A percentile compares a stretch with the other conserved stretches of the same genome.
These are phyloP conservation scores for Lagria hirta DNA, from an alignment of 2,888 invertebrate species.

Conservation along the genomic window DNA sequence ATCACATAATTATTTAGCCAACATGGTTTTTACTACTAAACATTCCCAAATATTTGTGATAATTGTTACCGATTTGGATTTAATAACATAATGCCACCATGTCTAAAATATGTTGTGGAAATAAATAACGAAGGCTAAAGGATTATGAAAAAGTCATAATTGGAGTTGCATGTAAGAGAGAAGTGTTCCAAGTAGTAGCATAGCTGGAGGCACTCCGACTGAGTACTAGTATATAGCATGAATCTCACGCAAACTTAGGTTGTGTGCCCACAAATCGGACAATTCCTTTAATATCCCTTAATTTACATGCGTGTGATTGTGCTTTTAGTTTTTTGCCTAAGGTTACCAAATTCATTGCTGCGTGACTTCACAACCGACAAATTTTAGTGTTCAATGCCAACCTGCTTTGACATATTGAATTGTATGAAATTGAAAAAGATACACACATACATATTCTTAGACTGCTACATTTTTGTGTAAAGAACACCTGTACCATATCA, in stretches of 20 bases:
- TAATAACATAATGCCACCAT: constrained; percentile 40
- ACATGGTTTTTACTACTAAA: constrained; percentile 32
- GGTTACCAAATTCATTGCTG: background rate
- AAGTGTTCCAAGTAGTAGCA: constrained; percentile 47
- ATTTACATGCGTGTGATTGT: constrained; percentile 36
- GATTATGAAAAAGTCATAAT: constrained; percentile 39
- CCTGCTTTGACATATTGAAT: no score
- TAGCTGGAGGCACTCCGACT: constrained; percentile 36
- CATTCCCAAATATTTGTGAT: constrained; percentile 26
- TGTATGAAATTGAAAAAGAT: no score
- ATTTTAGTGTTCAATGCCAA: no score
- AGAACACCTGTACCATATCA: no score
- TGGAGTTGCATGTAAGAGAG: constrained; percentile 42
- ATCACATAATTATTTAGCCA: constrained; percentile 29
- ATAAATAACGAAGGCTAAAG: constrained; percentile 24
- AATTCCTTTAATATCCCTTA: constrained; percentile 40
- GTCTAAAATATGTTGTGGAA: constrained; percentile 33
- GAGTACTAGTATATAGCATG: constrained; percentile 14
- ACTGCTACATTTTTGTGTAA: no score
- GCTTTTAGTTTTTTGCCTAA: constrained; percentile 26
- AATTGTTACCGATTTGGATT: constrained; percentile 21
- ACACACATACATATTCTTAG: no score
- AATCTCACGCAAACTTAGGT: constrained; percentile 30
- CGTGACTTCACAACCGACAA: no score
- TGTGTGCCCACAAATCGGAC: constrained; percentile 41